Evolutionary conservation across 2,797 vertebrate genomes (phyloP).

Genomic region (Sebastes oblongus): DNA sequence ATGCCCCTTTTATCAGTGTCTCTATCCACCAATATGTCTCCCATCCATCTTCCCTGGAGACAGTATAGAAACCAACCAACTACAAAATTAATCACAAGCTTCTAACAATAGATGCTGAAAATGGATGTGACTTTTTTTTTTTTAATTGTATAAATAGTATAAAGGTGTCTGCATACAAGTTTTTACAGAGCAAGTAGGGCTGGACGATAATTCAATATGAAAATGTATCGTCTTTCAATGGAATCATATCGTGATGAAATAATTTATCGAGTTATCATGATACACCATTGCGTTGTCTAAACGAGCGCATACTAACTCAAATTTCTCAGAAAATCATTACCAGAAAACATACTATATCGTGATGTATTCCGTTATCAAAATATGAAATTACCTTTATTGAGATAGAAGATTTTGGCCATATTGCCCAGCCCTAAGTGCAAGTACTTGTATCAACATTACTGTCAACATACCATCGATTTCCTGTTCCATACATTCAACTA

Average conservation of each 20-base stretch:
- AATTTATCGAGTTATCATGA: neutral
- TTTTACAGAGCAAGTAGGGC: neutral
- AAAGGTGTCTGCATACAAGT: too few species aligned
- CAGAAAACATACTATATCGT: neutral
- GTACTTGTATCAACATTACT: neutral
- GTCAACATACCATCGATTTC: neutral
- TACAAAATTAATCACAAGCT: neutral
- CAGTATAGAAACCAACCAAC: neutral
- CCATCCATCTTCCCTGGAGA: conserved; percentile 5
- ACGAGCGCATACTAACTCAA: neutral
- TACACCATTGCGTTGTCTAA: neutral
- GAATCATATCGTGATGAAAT: neutral
- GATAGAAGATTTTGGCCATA: neutral
- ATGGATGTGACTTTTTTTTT: neutral
- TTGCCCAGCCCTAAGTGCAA: neutral
- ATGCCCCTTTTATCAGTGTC: conserved; percentile 26
- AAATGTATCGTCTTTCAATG: neutral
- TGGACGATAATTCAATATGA: neutral
- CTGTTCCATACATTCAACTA: neutral
- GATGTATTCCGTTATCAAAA: neutral
- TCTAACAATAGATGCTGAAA: neutral
- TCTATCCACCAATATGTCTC: neutral
- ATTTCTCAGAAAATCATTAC: too few species aligned
- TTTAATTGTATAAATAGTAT: neutral
- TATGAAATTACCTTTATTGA: neutral